phyloP scores from a whole-genome alignment of 2,888 invertebrate genomes.

The Nymphalis c-album region DNA sequence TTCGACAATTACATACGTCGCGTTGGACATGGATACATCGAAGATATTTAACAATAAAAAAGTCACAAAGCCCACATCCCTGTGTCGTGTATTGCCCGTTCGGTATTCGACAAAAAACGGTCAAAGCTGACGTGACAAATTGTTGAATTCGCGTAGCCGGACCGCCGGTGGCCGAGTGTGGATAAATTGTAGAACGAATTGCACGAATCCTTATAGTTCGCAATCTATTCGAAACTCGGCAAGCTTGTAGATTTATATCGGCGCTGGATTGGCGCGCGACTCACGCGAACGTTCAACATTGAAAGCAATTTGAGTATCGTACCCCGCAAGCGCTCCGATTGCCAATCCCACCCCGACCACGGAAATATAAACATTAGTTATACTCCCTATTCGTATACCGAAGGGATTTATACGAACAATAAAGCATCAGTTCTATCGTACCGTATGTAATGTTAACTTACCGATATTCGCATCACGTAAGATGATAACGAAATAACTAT shows the following conservation, averaged over 20 bases:
- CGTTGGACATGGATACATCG: conserved; percentile 21
- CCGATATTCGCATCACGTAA: conserved; percentile 61
- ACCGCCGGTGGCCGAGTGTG: conserved; percentile 25
- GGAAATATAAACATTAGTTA: conserved; percentile 54
- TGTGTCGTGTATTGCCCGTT: conserved; percentile 42
- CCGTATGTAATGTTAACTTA: conserved; percentile 35
- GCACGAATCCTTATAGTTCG: conserved; percentile 66
- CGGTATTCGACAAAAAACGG: conserved; percentile 48
- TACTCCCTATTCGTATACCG: conserved; percentile 47
- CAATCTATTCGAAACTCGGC: conserved; percentile 73
- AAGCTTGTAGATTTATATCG: conserved; percentile 75
- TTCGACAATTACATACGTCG: conserved; percentile 3
- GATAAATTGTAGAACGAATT: conserved; percentile 53
- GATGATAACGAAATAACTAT: conserved; percentile 52
- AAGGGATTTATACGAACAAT: conserved; percentile 47
- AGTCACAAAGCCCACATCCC: conserved; percentile 19
- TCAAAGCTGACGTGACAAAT: conserved; percentile 65
- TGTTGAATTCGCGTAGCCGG: conserved; percentile 47
- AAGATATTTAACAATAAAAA: conserved; percentile 25
- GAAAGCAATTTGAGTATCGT: conserved; percentile 68
- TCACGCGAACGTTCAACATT: conserved; percentile 62
- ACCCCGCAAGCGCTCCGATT: conserved; percentile 45
- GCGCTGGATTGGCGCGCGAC: conserved; percentile 63
- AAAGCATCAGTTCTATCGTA: conserved; percentile 60
- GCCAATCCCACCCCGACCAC: conserved; percentile 43